Conservation (phyloP, 2,888 invertebrate species). For the Heterodera filipjevi region DNA sequence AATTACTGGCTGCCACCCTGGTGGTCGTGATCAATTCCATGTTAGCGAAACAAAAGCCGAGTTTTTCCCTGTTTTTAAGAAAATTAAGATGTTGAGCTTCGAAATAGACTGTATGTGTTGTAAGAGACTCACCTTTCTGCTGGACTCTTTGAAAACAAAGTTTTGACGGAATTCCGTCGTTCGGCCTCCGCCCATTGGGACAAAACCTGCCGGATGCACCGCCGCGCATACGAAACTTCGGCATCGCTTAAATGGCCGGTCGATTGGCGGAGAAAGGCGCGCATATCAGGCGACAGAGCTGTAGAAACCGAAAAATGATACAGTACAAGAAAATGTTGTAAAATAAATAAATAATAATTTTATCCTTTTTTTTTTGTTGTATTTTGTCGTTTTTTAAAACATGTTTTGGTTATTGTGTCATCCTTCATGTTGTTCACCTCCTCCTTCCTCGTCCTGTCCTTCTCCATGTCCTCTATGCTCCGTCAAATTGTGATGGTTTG, state of each 20-base stretch:
- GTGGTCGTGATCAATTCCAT: conserved; percentile 25
- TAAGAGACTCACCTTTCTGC: conserved; percentile 37
- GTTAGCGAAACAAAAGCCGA: conserved; percentile 35
- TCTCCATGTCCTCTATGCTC: too few relatives aligned
- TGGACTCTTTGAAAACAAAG: conserved; percentile 28
- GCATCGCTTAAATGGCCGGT: conserved; percentile 39
- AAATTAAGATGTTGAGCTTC: not conserved
- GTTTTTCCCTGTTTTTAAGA: conserved; percentile 27
- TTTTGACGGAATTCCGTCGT: conserved; percentile 4
- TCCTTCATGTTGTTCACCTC: too few relatives aligned
- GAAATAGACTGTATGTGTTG: too few relatives aligned
- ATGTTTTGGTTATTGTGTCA: too few relatives aligned
- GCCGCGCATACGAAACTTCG: conserved; percentile 34
- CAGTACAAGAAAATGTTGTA: too few relatives aligned
- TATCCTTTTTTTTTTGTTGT: too few relatives aligned
- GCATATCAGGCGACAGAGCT: conserved; percentile 38
- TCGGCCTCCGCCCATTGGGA: conserved; percentile 39
- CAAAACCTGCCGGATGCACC: conserved; percentile 38
- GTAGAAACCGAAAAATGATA: not conserved
- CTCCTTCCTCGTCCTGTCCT: too few relatives aligned
- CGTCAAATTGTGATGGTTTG: too few relatives aligned
- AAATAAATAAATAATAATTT: too few relatives aligned
- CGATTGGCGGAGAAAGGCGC: conserved; percentile 40
- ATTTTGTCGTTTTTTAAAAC: too few relatives aligned
- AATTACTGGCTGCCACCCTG: too few relatives aligned